Conservation (phyloP, 2,797 vertebrate species). For the Tenualosa thibaudeaui region DNA sequence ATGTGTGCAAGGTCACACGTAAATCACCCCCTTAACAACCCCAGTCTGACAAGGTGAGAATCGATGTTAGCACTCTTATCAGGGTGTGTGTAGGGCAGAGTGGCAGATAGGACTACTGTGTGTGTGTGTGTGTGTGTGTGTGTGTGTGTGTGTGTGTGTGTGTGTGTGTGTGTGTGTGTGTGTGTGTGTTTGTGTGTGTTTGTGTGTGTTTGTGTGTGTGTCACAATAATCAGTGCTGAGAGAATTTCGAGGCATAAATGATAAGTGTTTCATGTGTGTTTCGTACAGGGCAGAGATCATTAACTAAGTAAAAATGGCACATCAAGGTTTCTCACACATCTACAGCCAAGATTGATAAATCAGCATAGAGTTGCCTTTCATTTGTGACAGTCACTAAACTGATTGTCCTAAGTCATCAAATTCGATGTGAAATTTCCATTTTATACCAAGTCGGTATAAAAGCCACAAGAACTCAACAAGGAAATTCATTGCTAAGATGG, state of each 20-base stretch:
- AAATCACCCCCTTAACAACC: slow-evolving; percentile 48
- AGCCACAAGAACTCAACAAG: too few relatives aligned
- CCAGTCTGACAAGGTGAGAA: slow-evolving; percentile 46
- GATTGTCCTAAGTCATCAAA: too few relatives aligned
- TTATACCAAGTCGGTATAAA: too few relatives aligned
- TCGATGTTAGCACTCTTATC: slow-evolving; percentile 32
- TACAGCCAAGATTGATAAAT: too few relatives aligned
- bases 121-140: background rate
- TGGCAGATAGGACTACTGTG: background rate
- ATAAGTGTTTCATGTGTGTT: background rate
- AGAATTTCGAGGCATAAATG: background rate
- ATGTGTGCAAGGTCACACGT: slow-evolving; percentile 58
- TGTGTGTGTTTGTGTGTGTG: background rate
- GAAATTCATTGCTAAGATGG: too few relatives aligned
- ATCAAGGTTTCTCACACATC: background rate
- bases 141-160: background rate
- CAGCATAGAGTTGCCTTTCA: too few relatives aligned
- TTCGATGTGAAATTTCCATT: too few relatives aligned
- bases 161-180: background rate
- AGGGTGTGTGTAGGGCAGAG: background rate
- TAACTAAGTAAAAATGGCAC: background rate
- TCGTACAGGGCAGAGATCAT: background rate
- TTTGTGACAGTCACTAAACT: too few relatives aligned
- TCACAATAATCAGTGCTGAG: background rate
- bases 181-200: background rate